phyloP scores from a whole-genome alignment of 2,797 vertebrate species.

The Salarias fasciatus region DNA sequence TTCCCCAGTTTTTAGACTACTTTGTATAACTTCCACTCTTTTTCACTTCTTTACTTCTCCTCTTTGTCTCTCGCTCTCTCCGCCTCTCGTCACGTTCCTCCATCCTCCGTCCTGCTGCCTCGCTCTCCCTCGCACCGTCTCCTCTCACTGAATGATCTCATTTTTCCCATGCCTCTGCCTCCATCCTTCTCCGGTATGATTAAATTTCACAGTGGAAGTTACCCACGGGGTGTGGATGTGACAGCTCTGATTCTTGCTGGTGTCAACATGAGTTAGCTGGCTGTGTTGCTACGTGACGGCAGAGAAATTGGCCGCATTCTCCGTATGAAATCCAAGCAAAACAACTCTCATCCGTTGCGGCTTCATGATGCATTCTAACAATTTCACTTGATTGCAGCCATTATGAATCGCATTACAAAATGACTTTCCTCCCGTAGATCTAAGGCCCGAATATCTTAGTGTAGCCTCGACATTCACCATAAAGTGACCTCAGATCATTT shows the following conservation, averaged over 20 bases:
- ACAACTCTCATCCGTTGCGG: constrained; percentile 12
- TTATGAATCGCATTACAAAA: neutral
- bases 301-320: constrained; percentile 44
- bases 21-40: constrained; percentile 33
- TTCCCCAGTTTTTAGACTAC: constrained; percentile 6
- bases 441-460: neutral
- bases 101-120: constrained; percentile 39
- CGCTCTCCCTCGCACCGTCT: constrained; percentile 43
- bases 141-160: constrained; percentile 51
- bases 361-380: constrained; percentile 19
- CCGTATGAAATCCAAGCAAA: constrained; percentile 28
- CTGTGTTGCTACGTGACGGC: constrained; percentile 37
- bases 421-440: neutral
- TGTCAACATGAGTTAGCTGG: constrained; percentile 41
- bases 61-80: constrained; percentile 9
- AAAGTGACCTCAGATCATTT: constrained; percentile 51
- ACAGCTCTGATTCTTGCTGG: constrained; percentile 46
- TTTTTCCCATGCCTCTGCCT: constrained; percentile 51
- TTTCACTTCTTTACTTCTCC: neutral
- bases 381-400: constrained; percentile 16
- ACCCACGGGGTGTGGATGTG: constrained; percentile 50
- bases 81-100: constrained; percentile 38
- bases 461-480: constrained; percentile 8
- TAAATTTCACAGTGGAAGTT: constrained; percentile 55
- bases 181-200: constrained; percentile 39